A percentile compares a stretch with the other conserved stretches of the same genome.
Conservation (phyloP, 2,888 invertebrate species). For the Eupithecia inturbata region DNA sequence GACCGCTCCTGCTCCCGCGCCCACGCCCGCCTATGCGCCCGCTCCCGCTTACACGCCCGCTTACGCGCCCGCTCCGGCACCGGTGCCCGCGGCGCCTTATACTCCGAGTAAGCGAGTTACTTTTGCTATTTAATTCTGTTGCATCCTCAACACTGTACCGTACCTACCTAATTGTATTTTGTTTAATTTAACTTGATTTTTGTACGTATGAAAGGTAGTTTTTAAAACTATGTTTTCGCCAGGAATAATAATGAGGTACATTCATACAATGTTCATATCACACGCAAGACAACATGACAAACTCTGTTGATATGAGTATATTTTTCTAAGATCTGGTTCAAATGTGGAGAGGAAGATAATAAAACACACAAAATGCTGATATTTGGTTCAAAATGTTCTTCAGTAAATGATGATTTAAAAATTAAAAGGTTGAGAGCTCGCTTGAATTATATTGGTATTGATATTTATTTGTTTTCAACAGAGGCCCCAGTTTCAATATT, state of each 20-base stretch:
- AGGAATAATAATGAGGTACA: background rate
- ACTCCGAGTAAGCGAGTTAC: constrained; percentile 83
- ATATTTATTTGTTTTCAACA: constrained; percentile 77
- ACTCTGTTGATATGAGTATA: background rate
- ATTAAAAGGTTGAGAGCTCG: constrained; percentile 5
- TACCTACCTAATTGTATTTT: background rate
- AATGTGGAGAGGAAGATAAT: background rate
- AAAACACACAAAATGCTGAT: background rate
- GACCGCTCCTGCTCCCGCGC: constrained; percentile 48
- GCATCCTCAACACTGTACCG: background rate
- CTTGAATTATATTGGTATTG: constrained; percentile 42
- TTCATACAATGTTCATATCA: background rate
- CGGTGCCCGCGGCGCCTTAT: constrained; percentile 57
- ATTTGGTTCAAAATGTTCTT: background rate
- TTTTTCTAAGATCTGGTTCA: background rate
- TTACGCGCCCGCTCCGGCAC: constrained; percentile 35
- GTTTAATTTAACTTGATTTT: background rate
- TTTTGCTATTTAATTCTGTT: constrained; percentile 68
- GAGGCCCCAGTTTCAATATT: constrained; percentile 81
- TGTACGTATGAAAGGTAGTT: background rate
- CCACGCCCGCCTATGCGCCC: constrained; percentile 47
- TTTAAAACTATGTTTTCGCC: background rate
- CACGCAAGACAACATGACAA: constrained; percentile 3
- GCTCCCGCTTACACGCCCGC: constrained; percentile 38
- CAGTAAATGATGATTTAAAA: background rate